Conservation (phyloP, 2,113 vertebrate genomes). For the Melozone crissalis region DNA sequence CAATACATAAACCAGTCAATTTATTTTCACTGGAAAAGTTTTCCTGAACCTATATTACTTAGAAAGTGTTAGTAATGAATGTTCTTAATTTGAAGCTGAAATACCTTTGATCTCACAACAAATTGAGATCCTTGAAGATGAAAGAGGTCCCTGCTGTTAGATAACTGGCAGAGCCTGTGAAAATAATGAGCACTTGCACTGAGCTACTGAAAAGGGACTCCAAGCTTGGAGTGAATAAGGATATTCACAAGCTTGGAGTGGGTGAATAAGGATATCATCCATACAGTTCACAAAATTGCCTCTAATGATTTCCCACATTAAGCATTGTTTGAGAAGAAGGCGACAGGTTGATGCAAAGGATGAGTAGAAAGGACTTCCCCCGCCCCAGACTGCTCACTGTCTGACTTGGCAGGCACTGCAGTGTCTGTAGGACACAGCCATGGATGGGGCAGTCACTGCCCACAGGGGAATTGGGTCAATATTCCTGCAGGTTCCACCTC, state of each 20-base stretch:
- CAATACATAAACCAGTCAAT: neutral
- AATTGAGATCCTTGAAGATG: conserved; percentile 22
- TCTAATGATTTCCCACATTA: neutral
- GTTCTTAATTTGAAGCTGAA: conserved; percentile 22
- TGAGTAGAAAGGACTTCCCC: neutral
- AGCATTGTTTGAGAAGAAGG: neutral
- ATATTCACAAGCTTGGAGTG: neutral
- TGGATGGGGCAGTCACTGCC: neutral
- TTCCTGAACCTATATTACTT: neutral
- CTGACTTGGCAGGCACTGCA: neutral
- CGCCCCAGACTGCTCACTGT: too few species aligned
- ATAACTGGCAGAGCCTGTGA: neutral
- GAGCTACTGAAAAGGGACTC: neutral
- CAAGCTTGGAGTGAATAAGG: neutral
- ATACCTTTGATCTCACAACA: conserved; percentile 41
- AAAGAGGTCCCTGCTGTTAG: conserved; percentile 13
- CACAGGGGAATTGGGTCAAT: neutral
- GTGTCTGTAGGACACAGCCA: neutral
- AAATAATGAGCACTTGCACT: conserved; percentile 15
- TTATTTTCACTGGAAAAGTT: conserved; percentile 19
- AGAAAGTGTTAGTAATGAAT: neutral
- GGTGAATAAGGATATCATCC: neutral
- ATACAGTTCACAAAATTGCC: neutral
- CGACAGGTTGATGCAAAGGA: neutral
- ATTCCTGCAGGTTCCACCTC: neutral